These are phyloP conservation scores for Haemorhous mexicanus DNA, from an alignment of 2,113 vertebrate genomes.

Conservation along the genomic window DNA sequence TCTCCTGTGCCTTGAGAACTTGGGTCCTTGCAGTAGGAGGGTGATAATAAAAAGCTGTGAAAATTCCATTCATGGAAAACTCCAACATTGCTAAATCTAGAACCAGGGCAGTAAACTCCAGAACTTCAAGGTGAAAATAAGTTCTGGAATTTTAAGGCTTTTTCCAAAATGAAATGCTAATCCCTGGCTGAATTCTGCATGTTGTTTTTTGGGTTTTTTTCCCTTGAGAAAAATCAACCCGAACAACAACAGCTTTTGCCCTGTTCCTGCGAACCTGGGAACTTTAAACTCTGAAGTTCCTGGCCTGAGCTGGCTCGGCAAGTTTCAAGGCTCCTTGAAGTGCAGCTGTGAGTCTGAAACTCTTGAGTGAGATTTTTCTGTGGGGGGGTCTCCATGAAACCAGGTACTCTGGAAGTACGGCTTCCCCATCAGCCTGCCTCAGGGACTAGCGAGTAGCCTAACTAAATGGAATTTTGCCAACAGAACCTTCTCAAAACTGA, in stretches of 20 bases:
- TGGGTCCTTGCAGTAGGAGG: neutral
- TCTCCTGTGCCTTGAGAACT: neutral
- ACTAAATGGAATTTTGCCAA: neutral
- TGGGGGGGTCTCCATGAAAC: neutral
- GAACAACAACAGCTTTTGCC: neutral
- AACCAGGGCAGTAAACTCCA: neutral
- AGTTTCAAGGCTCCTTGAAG: neutral
- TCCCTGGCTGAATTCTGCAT: neutral
- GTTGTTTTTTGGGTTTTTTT: accelerated
- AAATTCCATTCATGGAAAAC: constrained; percentile 7
- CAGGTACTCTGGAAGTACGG: neutral
- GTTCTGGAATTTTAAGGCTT: neutral
- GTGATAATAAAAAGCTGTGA: neutral
- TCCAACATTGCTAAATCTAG: neutral
- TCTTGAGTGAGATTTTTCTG: neutral
- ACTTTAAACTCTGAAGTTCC: neutral
- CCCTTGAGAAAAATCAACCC: neutral
- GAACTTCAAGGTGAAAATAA: neutral
- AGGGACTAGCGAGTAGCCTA: neutral
- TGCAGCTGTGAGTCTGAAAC: neutral
- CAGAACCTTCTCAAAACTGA: neutral
- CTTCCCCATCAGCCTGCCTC: neutral
- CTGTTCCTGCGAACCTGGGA: neutral
- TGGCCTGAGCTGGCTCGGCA: neutral
- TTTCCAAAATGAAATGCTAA: neutral